Percentiles rank a stretch among this genome's conserved stretches.
Evolutionary conservation across 2,113 vertebrate species (phyloP).

Genomic region (Collichthys lucidus): DNA sequence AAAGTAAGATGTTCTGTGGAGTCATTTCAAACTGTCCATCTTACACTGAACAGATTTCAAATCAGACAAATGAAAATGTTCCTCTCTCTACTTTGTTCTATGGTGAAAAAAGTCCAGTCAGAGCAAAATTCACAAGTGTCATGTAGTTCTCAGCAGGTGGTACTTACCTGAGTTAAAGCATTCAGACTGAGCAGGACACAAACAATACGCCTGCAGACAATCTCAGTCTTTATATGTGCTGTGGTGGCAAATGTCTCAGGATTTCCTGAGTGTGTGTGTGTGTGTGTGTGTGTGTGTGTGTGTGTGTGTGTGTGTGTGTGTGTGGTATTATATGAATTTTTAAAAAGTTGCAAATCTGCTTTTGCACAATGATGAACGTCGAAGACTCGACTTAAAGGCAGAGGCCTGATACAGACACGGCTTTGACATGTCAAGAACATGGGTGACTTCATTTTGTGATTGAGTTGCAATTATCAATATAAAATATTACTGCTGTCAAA

Average conservation of each 20-base stretch:
- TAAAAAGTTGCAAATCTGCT: not conserved
- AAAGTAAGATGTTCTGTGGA: not conserved
- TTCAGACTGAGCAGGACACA: not conserved
- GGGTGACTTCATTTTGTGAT: too few relatives aligned
- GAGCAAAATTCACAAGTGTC: not conserved
- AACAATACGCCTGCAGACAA: not conserved
- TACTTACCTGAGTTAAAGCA: not conserved
- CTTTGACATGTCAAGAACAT: not conserved
- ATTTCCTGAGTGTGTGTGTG: not conserved
- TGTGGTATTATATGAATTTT: not conserved
- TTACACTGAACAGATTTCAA: not conserved
- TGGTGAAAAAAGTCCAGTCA: not conserved
- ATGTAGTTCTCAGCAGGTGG: not conserved
- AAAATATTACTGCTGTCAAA: too few relatives aligned
- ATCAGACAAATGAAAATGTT: not conserved
- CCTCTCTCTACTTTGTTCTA: not conserved
- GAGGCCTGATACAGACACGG: not conserved
- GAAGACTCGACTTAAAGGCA: not conserved
- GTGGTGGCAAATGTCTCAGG: not conserved
- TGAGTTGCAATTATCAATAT: too few relatives aligned
- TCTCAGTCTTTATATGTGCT: not conserved
- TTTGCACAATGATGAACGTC: not conserved
- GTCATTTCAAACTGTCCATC: not conserved
- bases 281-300: not conserved
- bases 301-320: not conserved